Evolutionary conservation across 2,797 vertebrate species (phyloP).

Genomic region (Hoplostethus atlanticus): DNA sequence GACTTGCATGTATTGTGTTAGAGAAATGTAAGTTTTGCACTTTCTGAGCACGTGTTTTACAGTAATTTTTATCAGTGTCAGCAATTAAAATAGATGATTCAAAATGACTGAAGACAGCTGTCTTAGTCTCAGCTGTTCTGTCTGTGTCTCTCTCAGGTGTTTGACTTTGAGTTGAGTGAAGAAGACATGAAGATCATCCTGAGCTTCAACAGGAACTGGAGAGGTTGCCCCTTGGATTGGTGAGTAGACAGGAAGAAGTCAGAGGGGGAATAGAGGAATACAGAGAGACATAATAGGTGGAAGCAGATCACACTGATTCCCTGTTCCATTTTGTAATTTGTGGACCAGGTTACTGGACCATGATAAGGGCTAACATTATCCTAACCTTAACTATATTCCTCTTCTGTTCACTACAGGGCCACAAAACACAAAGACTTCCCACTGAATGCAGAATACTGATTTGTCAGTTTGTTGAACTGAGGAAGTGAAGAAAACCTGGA

Average conservation of each 20-base stretch:
- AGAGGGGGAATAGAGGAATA: background rate
- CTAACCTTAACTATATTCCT: background rate
- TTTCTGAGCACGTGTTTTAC: too few relatives aligned
- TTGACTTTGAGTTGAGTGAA: constrained; percentile 88
- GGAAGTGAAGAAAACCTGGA: background rate
- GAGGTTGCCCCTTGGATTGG: constrained; percentile 75
- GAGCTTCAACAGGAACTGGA: constrained; percentile 84
- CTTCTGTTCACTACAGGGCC: constrained; percentile 62
- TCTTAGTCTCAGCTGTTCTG: background rate
- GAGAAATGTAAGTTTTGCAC: too few relatives aligned
- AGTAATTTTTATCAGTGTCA: too few relatives aligned
- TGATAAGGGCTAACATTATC: background rate
- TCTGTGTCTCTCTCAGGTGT: constrained; percentile 80
- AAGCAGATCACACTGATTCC: background rate
- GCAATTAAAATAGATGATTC: too few relatives aligned
- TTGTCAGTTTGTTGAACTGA: background rate
- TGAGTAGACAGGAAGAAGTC: constrained; percentile 58
- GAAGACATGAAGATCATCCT: constrained; percentile 87
- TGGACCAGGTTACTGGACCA: background rate
- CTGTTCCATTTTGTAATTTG: background rate
- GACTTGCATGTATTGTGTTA: too few relatives aligned
- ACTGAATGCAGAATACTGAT: constrained; percentile 73
- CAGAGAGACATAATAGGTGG: rapidly evolving
- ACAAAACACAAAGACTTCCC: constrained; percentile 80
- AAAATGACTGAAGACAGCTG: too few relatives aligned